These are phyloP conservation scores for Amia ocellicauda DNA, from an alignment of 2,113 vertebrate genomes.

Conservation along the genomic window DNA sequence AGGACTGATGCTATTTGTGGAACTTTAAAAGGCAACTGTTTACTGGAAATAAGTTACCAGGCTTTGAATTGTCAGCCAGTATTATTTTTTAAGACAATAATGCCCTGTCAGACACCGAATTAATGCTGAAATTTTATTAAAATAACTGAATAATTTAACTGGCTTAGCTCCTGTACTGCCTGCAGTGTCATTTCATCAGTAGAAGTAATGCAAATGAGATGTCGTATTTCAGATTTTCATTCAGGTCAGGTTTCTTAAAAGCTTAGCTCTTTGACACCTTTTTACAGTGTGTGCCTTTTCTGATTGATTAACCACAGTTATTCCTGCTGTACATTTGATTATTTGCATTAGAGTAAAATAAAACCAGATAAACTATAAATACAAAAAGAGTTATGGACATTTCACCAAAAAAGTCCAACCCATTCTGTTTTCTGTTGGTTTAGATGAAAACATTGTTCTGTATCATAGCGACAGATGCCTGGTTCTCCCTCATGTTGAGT, in stretches of 20 bases:
- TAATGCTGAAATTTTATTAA: constrained; percentile 10
- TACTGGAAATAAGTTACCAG: not conserved
- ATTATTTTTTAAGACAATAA: constrained; percentile 17
- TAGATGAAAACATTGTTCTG: no score
- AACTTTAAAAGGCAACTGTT: not conserved
- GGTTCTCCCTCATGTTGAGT: no score
- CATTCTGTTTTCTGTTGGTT: no score
- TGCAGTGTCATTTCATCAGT: constrained; percentile 12
- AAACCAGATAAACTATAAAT: no score
- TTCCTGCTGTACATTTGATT: no score
- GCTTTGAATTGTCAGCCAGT: constrained; percentile 1
- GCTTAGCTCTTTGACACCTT: constrained; percentile 33
- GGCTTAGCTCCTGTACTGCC: constrained; percentile 12
- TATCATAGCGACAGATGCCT: no score
- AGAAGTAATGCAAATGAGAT: constrained; percentile 32
- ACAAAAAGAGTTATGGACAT: no score
- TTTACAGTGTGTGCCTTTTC: constrained; percentile 39
- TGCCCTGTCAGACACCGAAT: not conserved
- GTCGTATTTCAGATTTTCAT: constrained; percentile 35
- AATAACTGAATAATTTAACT: constrained; percentile 20
- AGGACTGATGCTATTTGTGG: not conserved
- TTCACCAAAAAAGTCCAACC: no score
- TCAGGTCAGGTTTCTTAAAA: constrained; percentile 33
- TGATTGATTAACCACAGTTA: no score
- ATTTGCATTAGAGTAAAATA: no score